These are phyloP conservation scores for Sthenelais limicola DNA, from an alignment of 2,888 invertebrate genomes.

Conservation along the genomic window DNA sequence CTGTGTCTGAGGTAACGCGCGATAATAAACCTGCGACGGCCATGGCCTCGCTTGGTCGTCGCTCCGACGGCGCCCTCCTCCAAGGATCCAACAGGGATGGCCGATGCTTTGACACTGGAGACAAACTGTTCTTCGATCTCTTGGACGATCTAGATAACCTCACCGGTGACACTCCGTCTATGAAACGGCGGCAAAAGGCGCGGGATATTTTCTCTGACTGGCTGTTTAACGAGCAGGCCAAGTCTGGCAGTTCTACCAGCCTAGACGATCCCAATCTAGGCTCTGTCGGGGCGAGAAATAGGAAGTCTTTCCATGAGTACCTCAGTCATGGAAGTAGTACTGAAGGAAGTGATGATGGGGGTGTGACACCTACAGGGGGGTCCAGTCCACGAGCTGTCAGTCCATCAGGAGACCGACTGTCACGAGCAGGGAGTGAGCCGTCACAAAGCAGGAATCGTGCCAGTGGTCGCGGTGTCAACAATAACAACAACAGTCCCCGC, in stretches of 20 bases:
- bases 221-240: slow-evolving; percentile 47
- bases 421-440: slow-evolving; percentile 39
- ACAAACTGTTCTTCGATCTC: slow-evolving; percentile 51
- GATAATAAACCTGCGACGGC: too few relatives aligned
- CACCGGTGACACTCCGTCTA: slow-evolving; percentile 47
- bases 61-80: slow-evolving; percentile 23
- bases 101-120: slow-evolving; percentile 42
- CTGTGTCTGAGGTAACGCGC: too few relatives aligned
- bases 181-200: slow-evolving; percentile 46
- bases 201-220: slow-evolving; percentile 53
- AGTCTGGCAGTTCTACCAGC: background rate
- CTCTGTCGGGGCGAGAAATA: slow-evolving; percentile 9
- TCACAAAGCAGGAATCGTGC: slow-evolving; percentile 36
- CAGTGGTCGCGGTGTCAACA: background rate
- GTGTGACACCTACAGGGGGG: background rate
- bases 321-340: background rate
- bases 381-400: background rate
- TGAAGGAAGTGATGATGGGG: background rate
- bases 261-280: background rate
- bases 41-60: background rate
- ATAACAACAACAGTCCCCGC: background rate
- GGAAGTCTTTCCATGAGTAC: slow-evolving; percentile 25
- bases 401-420: slow-evolving; percentile 35
- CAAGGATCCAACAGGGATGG: background rate
- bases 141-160: slow-evolving; percentile 54